Base-by-base conservation (phyloP, 2,797 vertebrate genomes). In the Sciurus vulgaris region DNA sequence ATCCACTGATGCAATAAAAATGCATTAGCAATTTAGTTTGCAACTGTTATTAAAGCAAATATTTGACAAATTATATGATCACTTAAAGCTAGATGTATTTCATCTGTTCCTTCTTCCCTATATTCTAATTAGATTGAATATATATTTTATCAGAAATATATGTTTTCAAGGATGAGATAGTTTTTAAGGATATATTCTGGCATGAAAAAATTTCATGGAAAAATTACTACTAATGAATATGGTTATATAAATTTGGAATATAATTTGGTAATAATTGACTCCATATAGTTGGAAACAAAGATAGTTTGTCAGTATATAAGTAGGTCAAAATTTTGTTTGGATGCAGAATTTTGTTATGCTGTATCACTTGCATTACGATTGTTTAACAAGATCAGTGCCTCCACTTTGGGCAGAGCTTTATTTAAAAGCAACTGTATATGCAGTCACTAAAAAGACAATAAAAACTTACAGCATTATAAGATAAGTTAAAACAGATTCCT, bases 271-370 rank as follows among this genome's bases (percentile, higher is more conserved):
- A 56, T 5, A 72, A 7, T 76, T 81, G 67, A 3, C 6, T 95
- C 7, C 28, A 61, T 33, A 44, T 87, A 91, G 20, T 72, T 96
- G 18, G 20, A 94, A 89, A 81, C 35, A 84, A 93, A 86, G 17
- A 49, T 0, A 82, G 59, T 56, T 54, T 91, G 7, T 79, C 63
- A 92, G 44, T 94, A 74, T 12, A 67, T 28, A 7, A 89, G 74
- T 44, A 67, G 59, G 4, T 94, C 49, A 49, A 95, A 95, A n/a
- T 56, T 82, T 76, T 87, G 2, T 78, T 77, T 89, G 24, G 41
- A 76, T 94, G 8, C 54, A 84, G 72, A 67, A 18, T n/a, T 2
- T 47, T 9, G 9, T 77, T 93, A 56, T 94, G 10, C 5, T 96
- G 7, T 81, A 6, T 85, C 15, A 56, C 3, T 73, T 91, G 3